These are phyloP conservation scores for Dolichallabes microphthalmus DNA, from an alignment of 2,113 vertebrate genomes.

Conservation along the genomic window DNA sequence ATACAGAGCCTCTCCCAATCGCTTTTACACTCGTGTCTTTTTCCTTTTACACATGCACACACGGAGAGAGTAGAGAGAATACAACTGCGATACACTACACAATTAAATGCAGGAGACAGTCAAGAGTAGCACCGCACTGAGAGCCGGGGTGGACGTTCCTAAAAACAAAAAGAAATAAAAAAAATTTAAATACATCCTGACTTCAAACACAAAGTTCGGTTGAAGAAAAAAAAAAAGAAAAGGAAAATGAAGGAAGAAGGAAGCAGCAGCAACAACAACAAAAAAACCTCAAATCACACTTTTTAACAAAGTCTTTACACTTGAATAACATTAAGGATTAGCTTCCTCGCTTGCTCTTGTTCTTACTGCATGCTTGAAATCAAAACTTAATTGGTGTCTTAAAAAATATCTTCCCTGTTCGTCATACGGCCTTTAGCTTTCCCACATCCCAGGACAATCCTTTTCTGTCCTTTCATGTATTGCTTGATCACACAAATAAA, in stretches of 20 bases:
- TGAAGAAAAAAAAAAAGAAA: slow-evolving; percentile 39
- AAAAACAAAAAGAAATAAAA: neutral
- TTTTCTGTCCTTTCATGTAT: neutral
- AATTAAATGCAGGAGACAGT: slow-evolving; percentile 59
- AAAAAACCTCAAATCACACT: slow-evolving; percentile 66
- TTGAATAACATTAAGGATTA: slow-evolving; percentile 74
- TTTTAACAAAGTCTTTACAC: slow-evolving; percentile 69
- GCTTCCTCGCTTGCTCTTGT: slow-evolving; percentile 54
- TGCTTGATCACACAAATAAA: neutral
- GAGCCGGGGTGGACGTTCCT: neutral
- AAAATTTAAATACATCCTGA: slow-evolving; percentile 61
- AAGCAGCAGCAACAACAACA: slow-evolving; percentile 63
- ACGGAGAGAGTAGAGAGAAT: slow-evolving; percentile 8
- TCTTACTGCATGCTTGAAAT: slow-evolving; percentile 41
- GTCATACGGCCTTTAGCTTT: neutral
- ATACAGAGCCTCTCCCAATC: slow-evolving; percentile 62
- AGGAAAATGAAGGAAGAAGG: slow-evolving; percentile 46
- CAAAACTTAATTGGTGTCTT: slow-evolving; percentile 27
- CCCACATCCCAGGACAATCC: neutral
- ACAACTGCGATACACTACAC: slow-evolving; percentile 59
- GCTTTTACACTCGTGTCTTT: slow-evolving; percentile 49
- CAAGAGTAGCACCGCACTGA: slow-evolving; percentile 56
- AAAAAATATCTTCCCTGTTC: neutral
- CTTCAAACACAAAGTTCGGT: slow-evolving; percentile 65
- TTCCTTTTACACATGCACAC: slow-evolving; percentile 48